These are phyloP conservation scores for Drosophila ohnishii DNA, from an alignment of 1,140 invertebrate species.

Conservation along the genomic window DNA sequence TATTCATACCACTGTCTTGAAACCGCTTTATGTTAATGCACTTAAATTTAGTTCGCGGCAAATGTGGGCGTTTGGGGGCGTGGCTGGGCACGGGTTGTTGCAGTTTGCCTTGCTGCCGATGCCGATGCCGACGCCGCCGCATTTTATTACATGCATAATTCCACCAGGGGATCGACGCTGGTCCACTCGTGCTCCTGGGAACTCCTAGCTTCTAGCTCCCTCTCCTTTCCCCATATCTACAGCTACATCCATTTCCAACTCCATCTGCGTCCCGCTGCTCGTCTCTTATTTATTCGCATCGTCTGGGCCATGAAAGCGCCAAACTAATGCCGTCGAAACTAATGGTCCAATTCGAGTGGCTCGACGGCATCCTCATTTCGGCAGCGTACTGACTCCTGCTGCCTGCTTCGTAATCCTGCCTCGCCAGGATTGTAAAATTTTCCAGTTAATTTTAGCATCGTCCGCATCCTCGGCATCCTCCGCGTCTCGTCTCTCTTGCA, in stretches of 20 bases:
- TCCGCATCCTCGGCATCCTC: conserved; percentile 13
- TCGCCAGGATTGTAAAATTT: conserved; percentile 76
- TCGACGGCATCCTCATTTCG: conserved; percentile 57
- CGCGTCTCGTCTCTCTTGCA: conserved; percentile 41
- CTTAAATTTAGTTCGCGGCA: conserved; percentile 71
- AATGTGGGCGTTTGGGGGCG: conserved; percentile 54
- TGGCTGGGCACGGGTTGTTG: conserved; percentile 54
- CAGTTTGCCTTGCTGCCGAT: conserved; percentile 43
- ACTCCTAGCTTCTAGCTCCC: not conserved
- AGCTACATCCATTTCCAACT: conserved; percentile 22
- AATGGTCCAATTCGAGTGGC: conserved; percentile 82
- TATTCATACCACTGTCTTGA: conserved; percentile 22
- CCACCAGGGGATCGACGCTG: conserved; percentile 53
- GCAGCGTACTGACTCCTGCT: conserved; percentile 20
- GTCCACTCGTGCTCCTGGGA: conserved; percentile 26
- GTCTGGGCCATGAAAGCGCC: conserved; percentile 66
- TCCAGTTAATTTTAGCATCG: conserved; percentile 74
- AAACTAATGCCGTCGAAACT: conserved; percentile 82
- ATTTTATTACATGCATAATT: conserved; percentile 81
- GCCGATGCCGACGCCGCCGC: conserved; percentile 53
- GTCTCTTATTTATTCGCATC: conserved; percentile 72
- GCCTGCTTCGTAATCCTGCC: conserved; percentile 32
- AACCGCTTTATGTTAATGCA: conserved; percentile 77
- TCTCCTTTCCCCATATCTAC: not conserved
- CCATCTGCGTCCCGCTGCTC: conserved; percentile 45